Conservation (phyloP, 2,113 vertebrate species). For the Tachycineta bicolor region DNA sequence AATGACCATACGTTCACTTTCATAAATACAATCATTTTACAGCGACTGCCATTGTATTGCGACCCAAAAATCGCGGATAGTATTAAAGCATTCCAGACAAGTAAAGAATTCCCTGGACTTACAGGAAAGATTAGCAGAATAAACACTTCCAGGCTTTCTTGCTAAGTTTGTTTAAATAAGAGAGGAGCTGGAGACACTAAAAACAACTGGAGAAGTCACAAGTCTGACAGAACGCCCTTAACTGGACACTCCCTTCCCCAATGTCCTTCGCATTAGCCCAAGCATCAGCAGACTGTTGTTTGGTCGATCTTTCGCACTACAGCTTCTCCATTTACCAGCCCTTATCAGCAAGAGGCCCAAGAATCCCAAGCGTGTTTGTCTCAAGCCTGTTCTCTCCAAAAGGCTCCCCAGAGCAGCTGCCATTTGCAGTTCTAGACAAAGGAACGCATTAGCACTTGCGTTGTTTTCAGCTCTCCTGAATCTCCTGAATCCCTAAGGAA, state of each 20-base stretch:
- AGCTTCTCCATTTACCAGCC: not conserved
- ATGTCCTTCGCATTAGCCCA: not conserved
- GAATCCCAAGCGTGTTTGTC: constrained; percentile 13
- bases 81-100: not conserved
- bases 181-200: not conserved
- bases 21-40: not conserved
- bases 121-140: not conserved
- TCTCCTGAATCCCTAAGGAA: not conserved
- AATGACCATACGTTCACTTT: not conserved
- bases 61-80: not conserved
- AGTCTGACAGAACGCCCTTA: not conserved
- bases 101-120: not conserved
- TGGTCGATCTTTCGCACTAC: constrained; percentile 7
- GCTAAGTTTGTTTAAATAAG: constrained; percentile 12
- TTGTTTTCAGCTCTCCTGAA: not conserved
- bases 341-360: not conserved
- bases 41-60: not conserved
- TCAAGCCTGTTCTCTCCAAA: not conserved
- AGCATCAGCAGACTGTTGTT: not conserved
- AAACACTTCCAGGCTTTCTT: constrained; percentile 5
- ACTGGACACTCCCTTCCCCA: not conserved
- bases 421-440: not conserved
- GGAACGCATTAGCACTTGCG: not conserved
- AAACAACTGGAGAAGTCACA: not conserved
- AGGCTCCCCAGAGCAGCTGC: not conserved